phyloP scores from a whole-genome alignment of 2,888 invertebrate species.

The Andricus curvator region DNA sequence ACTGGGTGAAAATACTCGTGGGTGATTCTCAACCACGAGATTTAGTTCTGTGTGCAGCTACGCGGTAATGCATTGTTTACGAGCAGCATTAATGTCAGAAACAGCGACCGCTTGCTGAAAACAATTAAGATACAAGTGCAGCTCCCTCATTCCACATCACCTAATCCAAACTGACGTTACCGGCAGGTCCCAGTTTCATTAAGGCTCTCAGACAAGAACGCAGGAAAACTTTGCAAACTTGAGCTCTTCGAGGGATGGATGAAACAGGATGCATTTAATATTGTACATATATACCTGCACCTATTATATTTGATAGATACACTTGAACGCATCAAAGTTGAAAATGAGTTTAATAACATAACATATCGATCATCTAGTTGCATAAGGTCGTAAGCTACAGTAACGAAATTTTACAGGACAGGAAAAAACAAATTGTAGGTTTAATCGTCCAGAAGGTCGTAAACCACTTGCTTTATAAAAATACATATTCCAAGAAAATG shows the following conservation, averaged over 20 bases:
- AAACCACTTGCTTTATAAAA: too few relatives aligned
- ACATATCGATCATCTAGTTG: too few relatives aligned
- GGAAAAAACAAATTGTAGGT: too few relatives aligned
- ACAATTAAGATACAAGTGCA: constrained; percentile 66
- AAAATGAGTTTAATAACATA: too few relatives aligned
- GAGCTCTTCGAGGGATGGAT: not conserved
- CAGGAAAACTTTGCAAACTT: constrained; percentile 4
- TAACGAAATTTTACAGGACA: too few relatives aligned
- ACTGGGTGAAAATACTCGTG: not conserved
- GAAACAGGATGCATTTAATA: not conserved
- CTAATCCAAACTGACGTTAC: constrained; percentile 28
- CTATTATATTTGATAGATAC: too few relatives aligned
- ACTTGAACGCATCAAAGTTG: too few relatives aligned
- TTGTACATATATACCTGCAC: too few relatives aligned
- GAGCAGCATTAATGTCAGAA: constrained; percentile 65
- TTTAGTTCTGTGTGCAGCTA: constrained; percentile 21
- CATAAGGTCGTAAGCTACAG: too few relatives aligned
- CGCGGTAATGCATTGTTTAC: constrained; percentile 64
- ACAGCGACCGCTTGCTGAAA: constrained; percentile 57
- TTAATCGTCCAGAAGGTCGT: too few relatives aligned
- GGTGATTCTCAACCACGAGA: not conserved
- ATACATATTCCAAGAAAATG: too few relatives aligned
- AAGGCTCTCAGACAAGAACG: not conserved
- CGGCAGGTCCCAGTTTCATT: constrained; percentile 7
- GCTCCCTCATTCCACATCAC: constrained; percentile 53